phyloP scores from a whole-genome alignment of 2,113 vertebrate genomes.

The Rhea americana region DNA sequence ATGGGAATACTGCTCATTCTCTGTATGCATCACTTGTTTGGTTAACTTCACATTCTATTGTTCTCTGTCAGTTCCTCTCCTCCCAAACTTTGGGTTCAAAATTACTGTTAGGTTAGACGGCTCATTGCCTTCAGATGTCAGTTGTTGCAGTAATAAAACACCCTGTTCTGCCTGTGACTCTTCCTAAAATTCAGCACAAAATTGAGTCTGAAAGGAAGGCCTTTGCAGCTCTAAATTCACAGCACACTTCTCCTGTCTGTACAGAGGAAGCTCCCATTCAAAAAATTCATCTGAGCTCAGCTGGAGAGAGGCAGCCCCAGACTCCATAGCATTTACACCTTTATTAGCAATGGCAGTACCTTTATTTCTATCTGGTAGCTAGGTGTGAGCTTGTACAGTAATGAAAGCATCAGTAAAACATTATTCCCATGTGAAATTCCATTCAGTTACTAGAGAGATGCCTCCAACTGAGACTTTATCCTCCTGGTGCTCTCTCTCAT shows the following conservation, averaged over 20 bases:
- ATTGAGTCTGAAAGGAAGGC: neutral
- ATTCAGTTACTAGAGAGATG: neutral
- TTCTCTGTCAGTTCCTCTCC: neutral
- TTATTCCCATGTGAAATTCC: neutral
- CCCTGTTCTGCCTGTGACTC: neutral
- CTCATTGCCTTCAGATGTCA: neutral
- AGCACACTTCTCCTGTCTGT: neutral
- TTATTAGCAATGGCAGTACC: neutral
- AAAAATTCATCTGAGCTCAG: neutral
- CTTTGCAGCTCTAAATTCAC: neutral
- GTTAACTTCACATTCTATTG: neutral
- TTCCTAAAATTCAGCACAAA: neutral
- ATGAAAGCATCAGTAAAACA: fast-evolving
- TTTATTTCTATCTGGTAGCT: neutral
- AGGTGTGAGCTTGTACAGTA: neutral
- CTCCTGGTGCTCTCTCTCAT: neutral
- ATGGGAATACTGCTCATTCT: neutral
- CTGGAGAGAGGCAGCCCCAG: neutral
- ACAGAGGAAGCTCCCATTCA: neutral
- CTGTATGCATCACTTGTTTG: neutral
- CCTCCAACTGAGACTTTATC: neutral
- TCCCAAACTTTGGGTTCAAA: neutral
- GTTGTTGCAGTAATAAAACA: neutral
- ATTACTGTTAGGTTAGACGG: neutral
- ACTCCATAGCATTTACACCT: neutral